These are phyloP conservation scores for Phania funesta DNA, from an alignment of 2,888 invertebrate species.

Conservation along the genomic window DNA sequence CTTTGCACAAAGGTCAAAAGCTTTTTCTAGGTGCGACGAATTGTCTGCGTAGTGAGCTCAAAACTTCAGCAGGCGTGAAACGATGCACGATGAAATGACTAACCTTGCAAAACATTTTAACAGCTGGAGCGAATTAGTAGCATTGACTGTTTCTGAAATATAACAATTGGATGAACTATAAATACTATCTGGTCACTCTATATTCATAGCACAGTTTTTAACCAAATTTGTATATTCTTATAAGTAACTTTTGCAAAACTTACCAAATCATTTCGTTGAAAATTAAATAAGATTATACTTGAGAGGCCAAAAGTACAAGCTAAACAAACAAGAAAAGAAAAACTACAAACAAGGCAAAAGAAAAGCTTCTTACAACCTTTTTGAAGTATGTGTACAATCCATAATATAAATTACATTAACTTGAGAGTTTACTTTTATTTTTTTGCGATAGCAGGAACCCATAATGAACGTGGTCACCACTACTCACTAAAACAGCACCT, in stretches of 20 bases:
- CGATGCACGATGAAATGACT: no score
- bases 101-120: no score
- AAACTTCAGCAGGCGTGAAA: no score
- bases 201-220: neutral
- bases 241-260: conserved; percentile 24
- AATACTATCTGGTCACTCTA: no score
- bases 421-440: conserved; percentile 36
- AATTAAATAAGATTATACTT: conserved; percentile 60
- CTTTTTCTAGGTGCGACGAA: no score
- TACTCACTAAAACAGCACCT: conserved; percentile 19
- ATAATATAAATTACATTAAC: conserved; percentile 66
- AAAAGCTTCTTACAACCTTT: conserved; percentile 37
- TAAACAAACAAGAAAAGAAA: conserved; percentile 13
- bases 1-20: no score
- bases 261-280: conserved; percentile 40
- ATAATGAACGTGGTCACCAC: conserved; percentile 58
- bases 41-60: no score
- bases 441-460: conserved; percentile 4
- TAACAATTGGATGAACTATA: no score
- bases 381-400: conserved; percentile 54
- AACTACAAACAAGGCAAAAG: conserved; percentile 9
- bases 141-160: no score
- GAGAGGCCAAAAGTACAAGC: conserved; percentile 40
- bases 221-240: neutral
- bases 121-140: no score